phyloP scores from a whole-genome alignment of 2,797 vertebrate species.

The Lepilemur ruficaudatus region DNA sequence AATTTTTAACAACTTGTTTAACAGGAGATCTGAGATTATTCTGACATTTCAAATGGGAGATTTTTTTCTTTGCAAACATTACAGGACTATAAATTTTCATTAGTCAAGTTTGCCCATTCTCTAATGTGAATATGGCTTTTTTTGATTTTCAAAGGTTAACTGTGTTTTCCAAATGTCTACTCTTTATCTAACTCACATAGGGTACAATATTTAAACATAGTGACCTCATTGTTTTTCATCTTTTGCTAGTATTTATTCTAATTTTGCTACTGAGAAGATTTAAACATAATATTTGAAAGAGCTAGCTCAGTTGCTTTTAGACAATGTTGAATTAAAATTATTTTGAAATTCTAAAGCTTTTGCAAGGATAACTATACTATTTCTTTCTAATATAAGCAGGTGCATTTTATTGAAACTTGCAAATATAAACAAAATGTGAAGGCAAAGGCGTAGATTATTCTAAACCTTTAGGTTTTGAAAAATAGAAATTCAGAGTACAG shows the following conservation, averaged over 20 bases:
- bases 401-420: neutral
- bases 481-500: neutral
- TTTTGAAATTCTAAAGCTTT: slow-evolving; percentile 51
- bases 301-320: slow-evolving; percentile 7
- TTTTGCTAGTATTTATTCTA: slow-evolving; percentile 65
- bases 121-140: slow-evolving; percentile 39
- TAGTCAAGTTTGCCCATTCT: slow-evolving; percentile 52
- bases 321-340: slow-evolving; percentile 47
- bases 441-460: neutral
- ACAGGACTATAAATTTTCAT: slow-evolving; percentile 61
- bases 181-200: slow-evolving; percentile 22
- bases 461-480: slow-evolving; percentile 17
- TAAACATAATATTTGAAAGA: slow-evolving; percentile 58
- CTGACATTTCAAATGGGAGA: slow-evolving; percentile 57
- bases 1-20: slow-evolving; percentile 68
- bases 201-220: slow-evolving; percentile 51
- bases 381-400: slow-evolving; percentile 18
- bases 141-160: slow-evolving; percentile 67
- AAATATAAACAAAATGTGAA: slow-evolving; percentile 20
- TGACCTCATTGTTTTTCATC: slow-evolving; percentile 54
- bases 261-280: slow-evolving; percentile 52
- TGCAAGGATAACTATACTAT: neutral
- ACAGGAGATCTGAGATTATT: slow-evolving; percentile 53
- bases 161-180: slow-evolving; percentile 61
- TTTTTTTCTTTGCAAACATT: slow-evolving; percentile 59